These are phyloP conservation scores for Cataglyphis rosenhaueri DNA, from an alignment of 2,888 invertebrate species.

Conservation along the genomic window DNA sequence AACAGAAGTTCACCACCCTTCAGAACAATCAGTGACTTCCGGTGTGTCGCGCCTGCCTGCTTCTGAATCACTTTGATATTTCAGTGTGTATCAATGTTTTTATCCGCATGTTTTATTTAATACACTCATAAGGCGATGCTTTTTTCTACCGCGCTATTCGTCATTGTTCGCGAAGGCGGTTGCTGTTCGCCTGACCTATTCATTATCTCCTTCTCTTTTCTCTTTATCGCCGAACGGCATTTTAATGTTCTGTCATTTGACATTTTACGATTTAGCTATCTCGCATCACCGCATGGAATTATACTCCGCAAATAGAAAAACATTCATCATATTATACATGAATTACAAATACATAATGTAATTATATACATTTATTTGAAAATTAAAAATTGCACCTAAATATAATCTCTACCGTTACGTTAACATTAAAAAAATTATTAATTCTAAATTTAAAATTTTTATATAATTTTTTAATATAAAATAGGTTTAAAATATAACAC, in stretches of 20 bases:
- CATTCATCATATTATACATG: background rate
- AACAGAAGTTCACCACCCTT: constrained; percentile 82
- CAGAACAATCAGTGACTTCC: constrained; percentile 83
- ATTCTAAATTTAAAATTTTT: background rate
- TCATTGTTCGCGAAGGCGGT: constrained; percentile 29
- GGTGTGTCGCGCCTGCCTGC: constrained; percentile 77
- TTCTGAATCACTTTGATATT: constrained; percentile 83
- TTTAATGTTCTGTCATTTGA: constrained; percentile 19
- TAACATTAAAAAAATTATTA: constrained; percentile 1
- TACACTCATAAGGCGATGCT: constrained; percentile 50
- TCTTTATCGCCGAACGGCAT: background rate
- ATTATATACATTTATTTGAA: background rate
- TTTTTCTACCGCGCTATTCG: constrained; percentile 19
- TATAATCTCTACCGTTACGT: background rate
- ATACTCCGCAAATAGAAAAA: constrained; percentile 2
- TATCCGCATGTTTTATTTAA: constrained; percentile 59
- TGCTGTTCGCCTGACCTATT: constrained; percentile 35
- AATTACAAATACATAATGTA: background rate
- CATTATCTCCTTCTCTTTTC: constrained; percentile 37
- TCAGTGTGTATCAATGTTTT: constrained; percentile 73
- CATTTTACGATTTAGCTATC: background rate
- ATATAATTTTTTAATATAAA: background rate
- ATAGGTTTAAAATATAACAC: background rate
- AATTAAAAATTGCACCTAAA: background rate
- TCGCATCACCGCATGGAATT: background rate